Evolutionary conservation across 2,888 invertebrate genomes (phyloP), one percentile per base, ranked within the genome.

Genomic region (Euzophera pinguis): DNA sequence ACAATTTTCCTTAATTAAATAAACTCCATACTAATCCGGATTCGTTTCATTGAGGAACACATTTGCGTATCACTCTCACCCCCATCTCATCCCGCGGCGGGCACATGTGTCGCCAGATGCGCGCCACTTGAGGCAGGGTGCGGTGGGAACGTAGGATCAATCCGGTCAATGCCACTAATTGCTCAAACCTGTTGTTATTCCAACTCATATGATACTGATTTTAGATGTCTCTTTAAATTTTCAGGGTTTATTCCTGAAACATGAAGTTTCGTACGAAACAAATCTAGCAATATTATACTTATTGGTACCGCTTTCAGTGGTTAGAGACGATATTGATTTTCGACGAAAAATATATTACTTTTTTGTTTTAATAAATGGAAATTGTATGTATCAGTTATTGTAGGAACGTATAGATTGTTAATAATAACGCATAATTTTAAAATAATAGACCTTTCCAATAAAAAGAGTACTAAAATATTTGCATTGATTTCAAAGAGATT

Each of bases 101-200:
- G 51, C 77, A 79, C 78, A 80, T 81, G 78, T 68, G 70, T 57
- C 63, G 74, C 81, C 87, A 87, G 84, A 86, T 86, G 86, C 69
- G 67, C 61, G 65, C 71, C 84, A 84, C 84, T 84, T 84, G 86
- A 78, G 69, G 53, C 56, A 62, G 71, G 65, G 72, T 70, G 32
- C 7, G 75, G 75, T 83, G 85, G 84, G 84, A 85, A 78, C 75
- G 62, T 58, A 22, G 41, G 16, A 8, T 22, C 35, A 14, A 51
- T 37, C 42, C 51, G 51, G 51, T 51, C 51, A 51, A 51, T 42
- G 51, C 43, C 50, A 50, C 48, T 48, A 35, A 22, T 35, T 35
- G 47, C 10, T 7, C 22, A 12, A 49, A 37, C 35, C 37, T 49
- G 45, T 16, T 45, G 45, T 45, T 48, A 37, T 47, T 47, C 10